Base-by-base conservation (phyloP, 2,888 invertebrate species). In the Eugnorisma glareosa region DNA sequence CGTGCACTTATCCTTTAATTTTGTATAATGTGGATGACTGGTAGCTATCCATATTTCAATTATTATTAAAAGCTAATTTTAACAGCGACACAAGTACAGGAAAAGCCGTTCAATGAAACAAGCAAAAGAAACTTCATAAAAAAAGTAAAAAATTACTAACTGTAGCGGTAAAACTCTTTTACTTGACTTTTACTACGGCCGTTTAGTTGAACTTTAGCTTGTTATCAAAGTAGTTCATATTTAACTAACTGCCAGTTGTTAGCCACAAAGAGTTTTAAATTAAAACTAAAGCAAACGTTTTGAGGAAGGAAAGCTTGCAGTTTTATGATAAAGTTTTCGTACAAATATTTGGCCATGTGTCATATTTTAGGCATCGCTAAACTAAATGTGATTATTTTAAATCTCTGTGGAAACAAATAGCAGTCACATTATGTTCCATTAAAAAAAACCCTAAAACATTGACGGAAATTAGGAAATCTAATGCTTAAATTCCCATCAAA, bases 251-350 rank as follows among this genome's bases (percentile, higher is more conserved):
- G 61, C 71, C 57, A n/a, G 31, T 48, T 61, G 78, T 85, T 81
- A 73, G 77, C 81, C 76, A 79, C 87, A 90, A 89, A 91, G 89
- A 89, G 82, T 88, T 91, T 90, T 88, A 48, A 70, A 86, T 89
- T 90, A 86, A 87, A 89, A 90, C 85, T 40, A 13, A 24, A 54
- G 13, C n/a, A n/a, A 61, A 72, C 35, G 21, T 48, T 28, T 68
- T 51, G 6, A 18, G 11, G 21, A 57, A 48, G 5, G 15, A 28
- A 59, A 45, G 28, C 31, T 10, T 59, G 59, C 59, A 18, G 59
- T 31, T 61, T 57, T 21, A 61, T 21, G 10, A 35, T 5, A 21
- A 31, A 35, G 59, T 35, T 61, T 61, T 0, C 21, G 21, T 21
- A 61, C 21, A 61, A 61, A 61, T 61, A 35, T 59, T 31, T 59